Conservation (phyloP, 2,113 vertebrate genomes). For the Plotosus lineatus region DNA sequence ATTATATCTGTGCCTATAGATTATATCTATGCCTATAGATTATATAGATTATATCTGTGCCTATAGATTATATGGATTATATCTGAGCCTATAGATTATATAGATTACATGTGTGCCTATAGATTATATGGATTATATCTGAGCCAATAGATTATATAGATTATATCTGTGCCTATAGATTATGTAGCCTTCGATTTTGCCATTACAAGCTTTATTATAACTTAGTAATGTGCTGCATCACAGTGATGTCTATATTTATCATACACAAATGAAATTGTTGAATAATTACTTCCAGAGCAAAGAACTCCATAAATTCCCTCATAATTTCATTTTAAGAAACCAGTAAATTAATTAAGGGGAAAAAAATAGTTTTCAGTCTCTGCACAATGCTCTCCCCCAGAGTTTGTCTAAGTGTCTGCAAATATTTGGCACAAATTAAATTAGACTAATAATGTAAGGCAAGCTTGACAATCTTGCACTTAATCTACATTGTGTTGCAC, state of each 20-base stretch:
- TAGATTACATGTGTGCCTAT: neutral
- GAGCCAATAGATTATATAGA: neutral
- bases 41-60: no score
- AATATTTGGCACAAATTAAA: neutral
- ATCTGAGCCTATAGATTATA: neutral
- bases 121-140: neutral
- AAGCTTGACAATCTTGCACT: neutral
- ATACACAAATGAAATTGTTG: neutral
- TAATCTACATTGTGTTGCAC: neutral
- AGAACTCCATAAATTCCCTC: neutral
- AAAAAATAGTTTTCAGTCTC: neutral
- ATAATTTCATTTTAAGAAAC: neutral
- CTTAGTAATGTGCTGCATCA: neutral
- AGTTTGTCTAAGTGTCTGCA: neutral
- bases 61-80: conserved; percentile 1
- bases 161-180: neutral
- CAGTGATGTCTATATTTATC: neutral
- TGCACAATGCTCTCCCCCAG: neutral
- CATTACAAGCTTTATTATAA: neutral
- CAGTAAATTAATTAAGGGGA: neutral
- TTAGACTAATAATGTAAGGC: neutral
- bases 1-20: neutral
- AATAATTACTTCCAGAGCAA: neutral
- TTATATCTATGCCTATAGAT: neutral
- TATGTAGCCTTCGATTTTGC: neutral